phyloP scores from a whole-genome alignment of 2,797 vertebrate genomes.

The Xenopus petersii region DNA sequence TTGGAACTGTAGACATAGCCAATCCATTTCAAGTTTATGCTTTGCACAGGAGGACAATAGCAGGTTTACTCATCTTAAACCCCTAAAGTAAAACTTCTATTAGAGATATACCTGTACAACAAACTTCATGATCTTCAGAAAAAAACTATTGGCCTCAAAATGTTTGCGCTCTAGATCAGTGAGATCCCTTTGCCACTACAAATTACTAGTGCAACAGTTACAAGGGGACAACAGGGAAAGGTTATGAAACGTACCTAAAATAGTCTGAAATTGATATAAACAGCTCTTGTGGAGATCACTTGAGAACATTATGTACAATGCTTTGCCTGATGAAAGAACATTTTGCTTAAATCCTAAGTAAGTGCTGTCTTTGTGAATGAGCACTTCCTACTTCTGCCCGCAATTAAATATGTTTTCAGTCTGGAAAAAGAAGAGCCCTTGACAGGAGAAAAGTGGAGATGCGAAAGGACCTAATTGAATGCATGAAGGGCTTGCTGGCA shows the following conservation, averaged over 20 bases:
- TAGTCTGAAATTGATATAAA: slow-evolving; percentile 31
- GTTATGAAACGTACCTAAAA: slow-evolving; percentile 15
- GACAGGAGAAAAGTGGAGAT: slow-evolving; percentile 75
- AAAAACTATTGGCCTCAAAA: no score
- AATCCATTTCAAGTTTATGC: no score
- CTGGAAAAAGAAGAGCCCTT: slow-evolving; percentile 77
- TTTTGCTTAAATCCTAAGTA: slow-evolving; percentile 61
- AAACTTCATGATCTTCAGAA: no score
- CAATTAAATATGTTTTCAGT: slow-evolving; percentile 84
- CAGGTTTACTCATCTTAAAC: no score
- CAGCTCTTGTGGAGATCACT: slow-evolving; percentile 28
- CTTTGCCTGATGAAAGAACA: slow-evolving; percentile 57
- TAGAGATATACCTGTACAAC: no score
- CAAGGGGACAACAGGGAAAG: slow-evolving; percentile 5
- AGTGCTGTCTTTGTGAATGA: slow-evolving; percentile 84
- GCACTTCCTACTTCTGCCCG: slow-evolving; percentile 88
- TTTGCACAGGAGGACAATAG: no score
- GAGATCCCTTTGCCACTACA: slow-evolving; percentile 2
- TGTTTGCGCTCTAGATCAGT: background rate
- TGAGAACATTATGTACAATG: slow-evolving; percentile 33
- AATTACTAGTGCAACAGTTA: slow-evolving; percentile 20
- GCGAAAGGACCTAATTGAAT: slow-evolving; percentile 79
- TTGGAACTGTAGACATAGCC: no score
- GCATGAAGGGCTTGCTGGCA: slow-evolving; percentile 75
- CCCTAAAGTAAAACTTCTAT: no score